A percentile compares a stretch with the other conserved stretches of the same genome.
Evolutionary conservation across 1,140 invertebrate genomes (phyloP).

Genomic region (Drosophila bocki): DNA sequence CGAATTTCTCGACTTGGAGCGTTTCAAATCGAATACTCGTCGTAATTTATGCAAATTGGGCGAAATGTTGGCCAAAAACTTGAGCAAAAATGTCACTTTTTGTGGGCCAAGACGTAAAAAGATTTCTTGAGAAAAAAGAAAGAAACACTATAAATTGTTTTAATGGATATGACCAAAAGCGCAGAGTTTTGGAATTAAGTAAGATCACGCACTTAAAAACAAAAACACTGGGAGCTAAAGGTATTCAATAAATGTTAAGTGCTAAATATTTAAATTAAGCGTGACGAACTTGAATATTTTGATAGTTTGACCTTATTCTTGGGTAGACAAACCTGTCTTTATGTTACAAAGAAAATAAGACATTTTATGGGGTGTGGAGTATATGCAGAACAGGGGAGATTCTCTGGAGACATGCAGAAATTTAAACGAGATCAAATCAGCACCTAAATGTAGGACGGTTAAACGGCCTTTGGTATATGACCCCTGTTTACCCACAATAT

Average conservation of each 20-base stretch:
- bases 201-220: constrained; percentile 22
- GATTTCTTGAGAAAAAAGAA: constrained; percentile 16
- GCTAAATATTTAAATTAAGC: not conserved
- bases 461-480: not conserved
- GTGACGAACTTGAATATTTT: constrained; percentile 6
- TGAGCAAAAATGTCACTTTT: constrained; percentile 52
- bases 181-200: not conserved
- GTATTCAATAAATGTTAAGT: not conserved
- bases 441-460: not conserved
- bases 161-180: constrained; percentile 8
- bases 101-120: constrained; percentile 30
- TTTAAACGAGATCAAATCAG: not conserved
- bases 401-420: not conserved
- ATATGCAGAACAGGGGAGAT: not conserved
- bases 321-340: not conserved
- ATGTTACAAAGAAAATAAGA: not conserved
- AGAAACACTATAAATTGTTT: constrained; percentile 14
- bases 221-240: not conserved
- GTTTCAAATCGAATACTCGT: constrained; percentile 43
- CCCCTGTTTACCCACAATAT: not conserved
- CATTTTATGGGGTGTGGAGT: not conserved
- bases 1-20: constrained; percentile 42
- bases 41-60: constrained; percentile 78
- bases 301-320: constrained; percentile 2
- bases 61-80: constrained; percentile 61